Base-by-base conservation (phyloP, 2,113 vertebrate species). In the Macaca mulatta region DNA sequence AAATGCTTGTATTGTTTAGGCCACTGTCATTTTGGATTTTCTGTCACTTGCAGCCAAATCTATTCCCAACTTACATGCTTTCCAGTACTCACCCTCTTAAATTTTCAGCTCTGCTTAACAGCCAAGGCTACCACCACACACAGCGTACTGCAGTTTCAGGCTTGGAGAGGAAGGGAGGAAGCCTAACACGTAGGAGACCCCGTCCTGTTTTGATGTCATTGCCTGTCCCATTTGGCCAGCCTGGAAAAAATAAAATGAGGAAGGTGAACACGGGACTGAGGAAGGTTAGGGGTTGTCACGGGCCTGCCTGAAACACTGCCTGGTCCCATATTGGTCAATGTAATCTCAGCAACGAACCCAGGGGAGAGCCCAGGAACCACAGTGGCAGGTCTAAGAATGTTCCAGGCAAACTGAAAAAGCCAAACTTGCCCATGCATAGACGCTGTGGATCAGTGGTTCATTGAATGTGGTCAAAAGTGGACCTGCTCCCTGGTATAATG, bases 401-500 rank as follows among this genome's bases (percentile, higher is more conserved):
- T 90, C 74, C 64, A 72, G 83, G 84, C 88, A 59, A 91, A 52
- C 77, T 78, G 27, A 18, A 77, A 80, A 95, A 94, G 61, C 75
- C 92, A 74, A 11, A 70, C 75, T 80, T 80, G 81, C 57, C 77
- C 48, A 75, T 61, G 69, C 48, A 38, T n/a, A 55, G 94, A 77
- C 61, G 27, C 87, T 91, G 59, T 45, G 95, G 80, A 87, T 88
- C 80, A 35, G 94, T 18, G 84, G 57, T 78, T 96, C 84, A 35
- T 93, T 97, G 94, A 81, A 92, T 95, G 97, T 97, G 95, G 97
- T 96, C 77, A 85, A 7, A 81, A 93, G 91, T 3, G 12, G 92
- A 85, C 82, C 79, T 90, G 59, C 67, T 91, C 83, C 64, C 80
- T 59, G 72, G 48, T 38, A 25, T 95, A 93, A 97, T 96, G 96